Evolutionary conservation across 2,797 vertebrate genomes (phyloP).

Genomic region (Lerista edwardsae): DNA sequence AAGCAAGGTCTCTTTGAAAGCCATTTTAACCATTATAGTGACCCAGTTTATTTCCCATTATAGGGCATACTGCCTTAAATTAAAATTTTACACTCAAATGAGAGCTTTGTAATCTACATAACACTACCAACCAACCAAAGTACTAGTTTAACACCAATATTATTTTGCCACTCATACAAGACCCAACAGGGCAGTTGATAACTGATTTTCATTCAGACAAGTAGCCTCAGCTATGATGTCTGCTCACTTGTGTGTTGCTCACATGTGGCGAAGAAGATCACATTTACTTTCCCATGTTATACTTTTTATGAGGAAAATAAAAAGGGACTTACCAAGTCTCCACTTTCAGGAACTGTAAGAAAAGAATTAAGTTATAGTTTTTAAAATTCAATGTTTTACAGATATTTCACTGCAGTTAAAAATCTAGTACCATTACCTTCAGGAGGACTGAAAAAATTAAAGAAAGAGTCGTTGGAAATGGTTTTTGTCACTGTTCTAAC

Average conservation of each 20-base stretch:
- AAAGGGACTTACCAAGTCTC: slow-evolving; percentile 89
- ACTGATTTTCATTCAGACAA: background rate
- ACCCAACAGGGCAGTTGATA: background rate
- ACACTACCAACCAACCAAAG: background rate
- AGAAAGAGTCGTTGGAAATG: slow-evolving; percentile 97
- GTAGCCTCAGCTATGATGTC: background rate
- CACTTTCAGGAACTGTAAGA: slow-evolving; percentile 91
- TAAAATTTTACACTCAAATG: background rate
- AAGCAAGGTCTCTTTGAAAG: background rate
- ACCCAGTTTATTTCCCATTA: background rate
- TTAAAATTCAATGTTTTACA: slow-evolving; percentile 6
- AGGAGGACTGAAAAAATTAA: slow-evolving; percentile 97
- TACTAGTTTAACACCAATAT: background rate
- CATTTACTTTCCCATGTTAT: background rate
- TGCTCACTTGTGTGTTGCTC: background rate
- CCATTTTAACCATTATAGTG: background rate
- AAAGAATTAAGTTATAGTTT: slow-evolving; percentile 39
- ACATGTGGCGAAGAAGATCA: background rate
- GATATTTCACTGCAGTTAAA: background rate
- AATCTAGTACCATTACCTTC: slow-evolving; percentile 81
- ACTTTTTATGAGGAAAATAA: background rate
- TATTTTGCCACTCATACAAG: background rate
- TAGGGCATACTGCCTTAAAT: too few relatives aligned
- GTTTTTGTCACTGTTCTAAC: slow-evolving; percentile 98
- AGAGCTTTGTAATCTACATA: background rate